These are phyloP conservation scores for Brachionus plicatilis DNA, from an alignment of 1,140 invertebrate genomes.

Conservation along the genomic window DNA sequence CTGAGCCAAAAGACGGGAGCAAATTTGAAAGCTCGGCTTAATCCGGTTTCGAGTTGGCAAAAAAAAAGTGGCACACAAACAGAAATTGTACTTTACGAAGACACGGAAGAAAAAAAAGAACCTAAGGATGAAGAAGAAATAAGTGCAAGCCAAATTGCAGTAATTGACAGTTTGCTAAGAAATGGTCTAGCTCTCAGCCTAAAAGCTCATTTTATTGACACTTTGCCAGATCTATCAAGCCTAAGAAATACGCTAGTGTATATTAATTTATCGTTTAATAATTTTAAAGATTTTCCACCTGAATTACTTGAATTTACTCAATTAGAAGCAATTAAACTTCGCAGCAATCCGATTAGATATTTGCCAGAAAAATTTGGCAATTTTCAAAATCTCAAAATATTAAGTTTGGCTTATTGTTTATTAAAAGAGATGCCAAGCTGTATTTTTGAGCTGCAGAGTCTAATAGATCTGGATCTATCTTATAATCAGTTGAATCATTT, in stretches of 20 bases:
- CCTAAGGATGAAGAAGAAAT: not conserved
- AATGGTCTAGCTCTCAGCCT: slow-evolving; percentile 38
- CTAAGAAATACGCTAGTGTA: slow-evolving; percentile 49
- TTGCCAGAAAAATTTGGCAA: slow-evolving; percentile 48
- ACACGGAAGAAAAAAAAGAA: not conserved
- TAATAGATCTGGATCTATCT: slow-evolving; percentile 8
- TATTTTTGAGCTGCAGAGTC: not conserved
- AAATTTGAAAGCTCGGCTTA: not conserved
- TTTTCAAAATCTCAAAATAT: slow-evolving; percentile 46
- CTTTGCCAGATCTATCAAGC: slow-evolving; percentile 50
- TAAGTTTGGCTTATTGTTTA: slow-evolving; percentile 51
- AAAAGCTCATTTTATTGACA: slow-evolving; percentile 52
- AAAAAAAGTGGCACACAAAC: slow-evolving; percentile 23
- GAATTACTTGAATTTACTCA: slow-evolving; percentile 48
- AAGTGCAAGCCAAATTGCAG: not conserved
- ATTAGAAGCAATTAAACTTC: slow-evolving; percentile 49
- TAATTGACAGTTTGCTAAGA: slow-evolving; percentile 26
- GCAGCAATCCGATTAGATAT: slow-evolving; percentile 53
- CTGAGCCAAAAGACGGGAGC: not conserved
- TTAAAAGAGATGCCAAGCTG: slow-evolving; percentile 47
- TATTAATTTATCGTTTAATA: slow-evolving; percentile 54
- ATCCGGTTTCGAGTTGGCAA: slow-evolving; percentile 15
- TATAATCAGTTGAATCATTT: not conserved
- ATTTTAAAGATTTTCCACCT: slow-evolving; percentile 50
- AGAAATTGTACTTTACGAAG: slow-evolving; percentile 28